Conservation (phyloP, 1,140 invertebrate species). For the Apocrypta bakeri region DNA sequence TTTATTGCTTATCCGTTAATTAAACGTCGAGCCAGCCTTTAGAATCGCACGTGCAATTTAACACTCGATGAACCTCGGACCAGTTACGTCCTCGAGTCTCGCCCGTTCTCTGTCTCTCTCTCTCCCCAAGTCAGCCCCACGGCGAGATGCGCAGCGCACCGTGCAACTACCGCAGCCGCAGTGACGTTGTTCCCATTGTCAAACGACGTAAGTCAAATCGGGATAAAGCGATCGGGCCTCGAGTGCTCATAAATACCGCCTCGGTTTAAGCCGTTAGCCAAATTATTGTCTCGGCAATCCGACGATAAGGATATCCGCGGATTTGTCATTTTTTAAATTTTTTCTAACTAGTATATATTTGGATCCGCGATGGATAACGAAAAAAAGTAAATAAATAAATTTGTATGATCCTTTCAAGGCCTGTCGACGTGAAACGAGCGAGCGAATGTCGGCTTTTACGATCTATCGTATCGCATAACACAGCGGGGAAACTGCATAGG, state of each 20-base stretch:
- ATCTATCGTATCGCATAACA: background rate
- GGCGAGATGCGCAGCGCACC: constrained; percentile 27
- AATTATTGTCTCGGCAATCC: background rate
- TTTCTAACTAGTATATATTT: too few relatives aligned
- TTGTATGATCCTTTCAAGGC: too few relatives aligned
- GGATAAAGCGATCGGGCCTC: constrained; percentile 5
- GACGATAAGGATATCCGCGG: too few relatives aligned
- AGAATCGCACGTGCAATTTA: constrained; percentile 52
- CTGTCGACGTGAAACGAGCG: background rate
- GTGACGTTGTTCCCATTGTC: constrained; percentile 33
- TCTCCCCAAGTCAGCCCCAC: constrained; percentile 27
- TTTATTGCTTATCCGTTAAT: constrained; percentile 54
- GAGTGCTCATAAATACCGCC: constrained; percentile 32
- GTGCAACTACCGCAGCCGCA: constrained; percentile 6
- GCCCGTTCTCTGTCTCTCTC: constrained; percentile 16
- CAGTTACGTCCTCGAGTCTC: constrained; percentile 45
- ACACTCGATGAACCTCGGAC: constrained; percentile 50
- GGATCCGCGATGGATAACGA: too few relatives aligned
- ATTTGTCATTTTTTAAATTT: too few relatives aligned
- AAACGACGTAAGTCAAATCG: constrained; percentile 43
- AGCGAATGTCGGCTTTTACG: background rate
- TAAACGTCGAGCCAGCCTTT: constrained; percentile 51
- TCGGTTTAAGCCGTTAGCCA: background rate
- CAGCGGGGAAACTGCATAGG: background rate
- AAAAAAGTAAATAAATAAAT: too few relatives aligned